Evolutionary conservation across 2,888 invertebrate species (phyloP), one percentile per base, ranked within the genome.

Genomic region (Cerceris ruficornis): DNA sequence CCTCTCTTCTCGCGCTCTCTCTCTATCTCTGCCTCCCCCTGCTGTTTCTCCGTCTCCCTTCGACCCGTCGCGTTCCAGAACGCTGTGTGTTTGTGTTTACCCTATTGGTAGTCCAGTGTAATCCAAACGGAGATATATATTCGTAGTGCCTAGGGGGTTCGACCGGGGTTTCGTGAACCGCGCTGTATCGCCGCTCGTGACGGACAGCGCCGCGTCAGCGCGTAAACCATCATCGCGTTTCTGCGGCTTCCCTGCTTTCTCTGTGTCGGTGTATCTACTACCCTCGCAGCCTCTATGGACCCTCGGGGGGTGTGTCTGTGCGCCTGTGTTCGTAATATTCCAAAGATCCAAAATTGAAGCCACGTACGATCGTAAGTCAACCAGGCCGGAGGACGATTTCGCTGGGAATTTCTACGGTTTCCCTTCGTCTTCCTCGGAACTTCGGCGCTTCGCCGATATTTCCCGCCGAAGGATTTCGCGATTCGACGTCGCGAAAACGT

Each of bases 111-210:
- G 86, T 87, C 83, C 83, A 83, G 82, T 86, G 88, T 90, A 90
- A 90, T 90, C 90, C 91, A 88, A 89, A 87, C 87, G 80, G 84
- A 82, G 85, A 85, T 82, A 84, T 88, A 88, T 88, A 88, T 87
- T 77, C 72, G 72, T 57, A 72, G 72, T 75, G 74, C 71, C 80
- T 75, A 64, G 70, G 76, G 77, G 82, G 81, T 66, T 64, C 62
- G 74, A 52, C 57, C 71, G 73, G 81, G 80, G 82, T 77, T 82
- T 70, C 84, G 77, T 83, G 81, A 77, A 82, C 85, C 81, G 80
- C 83, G 86, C 82, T 82, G 83, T 80, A 85, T 84, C 86, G 84
- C 83, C 86, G 82, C 74, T 80, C 75, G 77, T 89, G 88, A 88
- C 88, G 83, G 86, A 87, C 88, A 88, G 78, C 85, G 86, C 85